Percentiles rank a stretch among this genome's conserved stretches.
These are phyloP conservation scores for Ibidorhyncha struthersii DNA, from an alignment of 2,113 vertebrate genomes.

Conservation along the genomic window DNA sequence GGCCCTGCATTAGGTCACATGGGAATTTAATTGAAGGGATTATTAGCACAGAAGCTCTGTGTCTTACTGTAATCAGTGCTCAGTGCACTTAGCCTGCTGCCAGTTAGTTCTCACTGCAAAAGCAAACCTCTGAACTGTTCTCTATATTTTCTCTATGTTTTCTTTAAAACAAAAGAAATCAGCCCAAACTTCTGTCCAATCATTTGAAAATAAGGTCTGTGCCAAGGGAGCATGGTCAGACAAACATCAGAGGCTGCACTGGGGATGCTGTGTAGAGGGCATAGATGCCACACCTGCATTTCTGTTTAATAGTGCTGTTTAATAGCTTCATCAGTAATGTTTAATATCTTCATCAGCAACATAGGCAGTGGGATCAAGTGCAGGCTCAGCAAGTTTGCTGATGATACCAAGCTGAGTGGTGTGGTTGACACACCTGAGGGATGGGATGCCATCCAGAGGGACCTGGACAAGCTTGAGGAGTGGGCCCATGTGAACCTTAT, in stretches of 20 bases:
- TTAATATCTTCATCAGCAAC: not conserved
- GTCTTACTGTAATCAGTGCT: not conserved
- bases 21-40: not conserved
- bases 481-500: not conserved
- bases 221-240: not conserved
- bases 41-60: not conserved
- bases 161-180: not conserved
- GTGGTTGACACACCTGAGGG: not conserved
- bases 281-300: not conserved
- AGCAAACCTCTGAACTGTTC: not conserved
- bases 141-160: not conserved
- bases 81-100: not conserved
- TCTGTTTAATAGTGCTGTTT: not conserved
- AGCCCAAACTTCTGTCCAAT: not conserved
- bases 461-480: not conserved
- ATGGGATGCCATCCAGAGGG: not conserved
- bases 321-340: not conserved
- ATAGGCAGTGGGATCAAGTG: not conserved
- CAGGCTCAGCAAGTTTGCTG: not conserved
- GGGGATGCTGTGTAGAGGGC: not conserved
- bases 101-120: not conserved
- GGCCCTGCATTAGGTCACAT: not conserved
- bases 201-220: not conserved
- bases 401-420: not conserved
- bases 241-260: not conserved